These are phyloP conservation scores for Bujurquina vittata DNA, from an alignment of 2,113 vertebrate species.

Conservation along the genomic window DNA sequence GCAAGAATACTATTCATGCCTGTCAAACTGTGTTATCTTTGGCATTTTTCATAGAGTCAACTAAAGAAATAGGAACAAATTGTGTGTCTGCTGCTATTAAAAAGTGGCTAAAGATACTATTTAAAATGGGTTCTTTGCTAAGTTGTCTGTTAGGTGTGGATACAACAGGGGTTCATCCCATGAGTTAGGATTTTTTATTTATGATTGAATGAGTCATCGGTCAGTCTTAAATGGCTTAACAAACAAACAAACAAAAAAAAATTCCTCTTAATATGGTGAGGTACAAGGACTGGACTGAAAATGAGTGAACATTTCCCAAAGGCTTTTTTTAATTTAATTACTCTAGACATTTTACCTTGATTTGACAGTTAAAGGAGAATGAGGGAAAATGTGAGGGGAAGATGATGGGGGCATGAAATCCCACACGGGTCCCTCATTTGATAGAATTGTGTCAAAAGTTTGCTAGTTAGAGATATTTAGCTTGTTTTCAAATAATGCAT, in stretches of 20 bases:
- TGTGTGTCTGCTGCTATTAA: no score
- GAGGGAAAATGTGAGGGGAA: neutral
- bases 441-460: neutral
- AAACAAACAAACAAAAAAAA: rapidly evolving
- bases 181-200: neutral
- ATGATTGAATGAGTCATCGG: neutral
- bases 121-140: neutral
- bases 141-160: neutral
- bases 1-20: neutral
- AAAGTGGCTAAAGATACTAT: neutral
- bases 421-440: neutral
- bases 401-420: neutral
- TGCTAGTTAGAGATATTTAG: neutral
- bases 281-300: neutral
- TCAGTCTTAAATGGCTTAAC: neutral
- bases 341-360: neutral
- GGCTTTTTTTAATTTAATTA: neutral
- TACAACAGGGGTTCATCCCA: neutral
- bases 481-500: neutral
- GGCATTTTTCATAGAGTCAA: neutral
- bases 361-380: neutral
- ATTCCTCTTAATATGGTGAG: no score
- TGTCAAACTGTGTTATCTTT: neutral
- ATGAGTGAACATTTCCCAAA: no score
- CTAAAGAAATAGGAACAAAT: neutral